Evolutionary conservation across 2,797 vertebrate genomes (phyloP), one percentile per base, ranked within the genome.

Genomic region (Melanotaenia boesemani): DNA sequence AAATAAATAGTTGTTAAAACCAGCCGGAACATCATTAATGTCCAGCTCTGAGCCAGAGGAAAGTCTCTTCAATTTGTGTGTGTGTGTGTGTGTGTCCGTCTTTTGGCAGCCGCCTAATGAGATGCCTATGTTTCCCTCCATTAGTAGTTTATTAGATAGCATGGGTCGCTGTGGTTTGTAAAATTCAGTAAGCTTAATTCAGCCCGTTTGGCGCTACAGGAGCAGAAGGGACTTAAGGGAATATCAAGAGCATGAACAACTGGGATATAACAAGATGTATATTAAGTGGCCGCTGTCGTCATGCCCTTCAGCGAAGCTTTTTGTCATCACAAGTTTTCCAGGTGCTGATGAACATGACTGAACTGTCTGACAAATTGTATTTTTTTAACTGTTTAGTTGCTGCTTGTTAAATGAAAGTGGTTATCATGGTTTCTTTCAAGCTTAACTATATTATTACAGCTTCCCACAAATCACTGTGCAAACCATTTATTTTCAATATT

Each of bases 131-230:
- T 90, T 92, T 88, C 79, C 77, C 79, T 87, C 91, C 92, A 91
- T 93, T 91, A 92, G 83, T 81, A 86, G 74, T 91, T 90, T 89
- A 90, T 90, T 89, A 92, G 85, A 88, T 87, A 86, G 84, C 83
- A 79, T 70, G 74, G 88, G 91, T 89, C 83, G 76, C 86, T 89
- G 88, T 90, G 84, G 86, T 88, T 87, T 85, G 84, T 88, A 85
- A 85, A 90, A 86, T 82, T 84, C 81, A 83, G 83, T 82, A 76
- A 76, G 85, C 82, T 89, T 89, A 89, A 91, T 91, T 92, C 91
- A 87, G 88, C 74, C 73, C 72, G 65, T 85, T 91, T 88, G 86
- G 76, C 81, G 75, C 79, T 61, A 58, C 41, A 2, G 86, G 88
- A 69, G 72, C 80, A 80, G 34, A 65, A 75, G 78, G 76, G 79